phyloP scores from a whole-genome alignment of 1,140 invertebrate species.

The Drosophila sulfurigaster region DNA sequence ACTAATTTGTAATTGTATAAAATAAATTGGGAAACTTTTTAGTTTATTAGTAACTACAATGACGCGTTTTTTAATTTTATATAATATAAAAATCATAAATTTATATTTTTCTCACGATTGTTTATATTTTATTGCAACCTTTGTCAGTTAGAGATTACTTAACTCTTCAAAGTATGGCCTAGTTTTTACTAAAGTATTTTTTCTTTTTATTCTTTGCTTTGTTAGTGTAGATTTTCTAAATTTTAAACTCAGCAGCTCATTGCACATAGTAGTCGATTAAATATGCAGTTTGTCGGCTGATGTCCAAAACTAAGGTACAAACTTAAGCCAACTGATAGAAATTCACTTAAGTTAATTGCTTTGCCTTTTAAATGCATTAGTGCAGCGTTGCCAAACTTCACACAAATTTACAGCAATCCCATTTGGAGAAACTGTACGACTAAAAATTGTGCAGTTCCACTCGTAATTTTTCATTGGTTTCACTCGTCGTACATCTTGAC shows the following conservation, averaged over 20 bases:
- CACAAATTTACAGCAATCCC: constrained; percentile 21
- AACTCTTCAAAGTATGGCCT: neutral
- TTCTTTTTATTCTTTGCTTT: neutral
- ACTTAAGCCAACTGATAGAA: constrained; percentile 27
- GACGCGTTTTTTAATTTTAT: too few species aligned
- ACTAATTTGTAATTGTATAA: too few species aligned
- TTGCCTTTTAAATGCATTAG: constrained; percentile 46
- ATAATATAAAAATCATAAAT: too few species aligned
- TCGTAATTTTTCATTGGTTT: constrained; percentile 47
- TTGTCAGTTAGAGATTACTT: neutral
- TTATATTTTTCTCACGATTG: neutral
- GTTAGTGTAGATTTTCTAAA: neutral
- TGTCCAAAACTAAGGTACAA: constrained; percentile 2
- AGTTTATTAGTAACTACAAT: too few species aligned
- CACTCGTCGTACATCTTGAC: constrained; percentile 32
- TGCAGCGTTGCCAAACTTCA: constrained; percentile 70
- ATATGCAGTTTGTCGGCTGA: constrained; percentile 11
- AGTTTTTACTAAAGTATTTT: neutral
- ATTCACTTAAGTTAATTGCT: constrained; percentile 62
- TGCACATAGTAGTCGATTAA: constrained; percentile 10
- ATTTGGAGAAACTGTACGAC: constrained; percentile 44
- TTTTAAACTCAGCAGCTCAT: neutral
- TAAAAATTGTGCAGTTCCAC: constrained; percentile 32
- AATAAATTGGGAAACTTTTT: too few species aligned
- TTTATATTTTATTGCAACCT: neutral